A percentile compares a stretch with the other conserved stretches of the same genome.
Evolutionary conservation across 1,140 invertebrate species (phyloP).

Genomic region (Piezodorus guildinii): DNA sequence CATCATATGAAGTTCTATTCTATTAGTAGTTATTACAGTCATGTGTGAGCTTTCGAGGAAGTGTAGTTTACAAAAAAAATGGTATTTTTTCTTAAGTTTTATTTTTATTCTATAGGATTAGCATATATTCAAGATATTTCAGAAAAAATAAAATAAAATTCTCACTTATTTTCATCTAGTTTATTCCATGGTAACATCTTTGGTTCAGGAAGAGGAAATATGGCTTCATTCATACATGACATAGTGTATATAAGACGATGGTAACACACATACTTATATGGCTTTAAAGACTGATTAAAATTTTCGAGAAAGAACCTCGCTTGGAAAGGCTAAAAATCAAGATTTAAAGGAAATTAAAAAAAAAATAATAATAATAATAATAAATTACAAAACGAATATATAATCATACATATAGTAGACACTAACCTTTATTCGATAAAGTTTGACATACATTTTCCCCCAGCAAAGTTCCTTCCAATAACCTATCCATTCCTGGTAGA

Average conservation of each 20-base stretch:
- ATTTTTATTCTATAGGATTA: too few relatives aligned
- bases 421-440: background rate
- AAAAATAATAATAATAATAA: background rate
- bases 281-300: background rate
- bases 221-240: background rate
- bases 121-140: too few relatives aligned
- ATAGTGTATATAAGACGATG: background rate
- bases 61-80: too few relatives aligned
- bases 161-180: background rate
- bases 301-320: background rate
- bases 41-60: too few relatives aligned
- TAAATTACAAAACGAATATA: background rate
- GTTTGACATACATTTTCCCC: background rate
- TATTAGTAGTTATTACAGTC: too few relatives aligned
- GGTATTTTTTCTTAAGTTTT: too few relatives aligned
- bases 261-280: background rate
- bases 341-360: too few relatives aligned
- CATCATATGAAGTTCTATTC: too few relatives aligned
- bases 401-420: background rate
- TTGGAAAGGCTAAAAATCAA: background rate
- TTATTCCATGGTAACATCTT: constrained; percentile 7
- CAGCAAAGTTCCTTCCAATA: background rate
- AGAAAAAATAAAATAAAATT: too few relatives aligned
- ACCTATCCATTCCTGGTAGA: background rate
- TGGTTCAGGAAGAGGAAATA: background rate